Base-by-base conservation (phyloP, 2,888 invertebrate genomes). In the Drosophila yooni region DNA sequence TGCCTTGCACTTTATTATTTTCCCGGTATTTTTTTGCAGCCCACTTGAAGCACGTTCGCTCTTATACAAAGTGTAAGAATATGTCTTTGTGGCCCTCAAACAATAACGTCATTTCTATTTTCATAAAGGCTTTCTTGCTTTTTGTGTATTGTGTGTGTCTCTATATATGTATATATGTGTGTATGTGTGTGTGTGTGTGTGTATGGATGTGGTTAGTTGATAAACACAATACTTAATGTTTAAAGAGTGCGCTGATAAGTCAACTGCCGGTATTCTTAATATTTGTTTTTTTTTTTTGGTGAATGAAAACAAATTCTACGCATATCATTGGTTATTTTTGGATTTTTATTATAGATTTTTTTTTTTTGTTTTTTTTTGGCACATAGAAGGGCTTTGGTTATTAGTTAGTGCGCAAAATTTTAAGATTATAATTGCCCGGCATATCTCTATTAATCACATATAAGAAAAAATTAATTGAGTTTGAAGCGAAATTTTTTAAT, bases 41-140 rank as follows among this genome's bases (percentile, higher is more conserved):
- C 8, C 58, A 36, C 48, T 64, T 52, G 27, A 8, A 74, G 76
- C 74, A 65, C 58, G 31, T 70, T 75, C 48, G 0, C 21, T 75
- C 48, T 64, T 58, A 51, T 48, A 40, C 34, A 34, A 43, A 27
- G n/a, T 48, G 18, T 27, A 34, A 3, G 21, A 18, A n/a, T 43
- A 43, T 54, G 61, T 68, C 36, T 73, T 53, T 61, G 33, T 58
- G 57, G 62, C 69, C 65, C 82, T 71, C 57, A 63, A 25, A 73
- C 46, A 68, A 77, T 87, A 82, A 66, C 86, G 86, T 86, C 85
- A 89, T 89, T 88, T 90, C 88, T 89, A 90, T 88, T 89, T 90
- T 77, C 73, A 87, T 78, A 64, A 80, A 85, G 83, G 78, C 88
- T 83, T 76, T 64, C 21, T 70, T 53, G 62, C 59, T 76, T 64